Evolutionary conservation across 2,888 invertebrate species (phyloP).

Genomic region (Steromphala cineraria): DNA sequence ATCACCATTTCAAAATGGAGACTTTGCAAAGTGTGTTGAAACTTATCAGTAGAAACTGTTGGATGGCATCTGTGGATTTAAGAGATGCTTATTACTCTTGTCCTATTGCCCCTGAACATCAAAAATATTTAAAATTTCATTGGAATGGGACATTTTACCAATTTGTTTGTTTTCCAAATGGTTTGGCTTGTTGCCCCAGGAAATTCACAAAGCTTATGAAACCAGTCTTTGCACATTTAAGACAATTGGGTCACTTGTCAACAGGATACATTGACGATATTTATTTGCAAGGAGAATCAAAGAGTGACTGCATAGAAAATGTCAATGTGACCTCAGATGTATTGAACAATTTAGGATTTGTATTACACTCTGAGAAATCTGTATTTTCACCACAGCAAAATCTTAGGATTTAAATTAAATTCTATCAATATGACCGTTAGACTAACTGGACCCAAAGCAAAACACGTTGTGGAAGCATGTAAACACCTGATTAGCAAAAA

Average conservation of each 20-base stretch:
- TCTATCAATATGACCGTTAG: neutral
- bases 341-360: neutral
- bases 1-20: slow-evolving; percentile 33
- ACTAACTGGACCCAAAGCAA: neutral
- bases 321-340: neutral
- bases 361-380: neutral
- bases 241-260: neutral
- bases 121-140: slow-evolving; percentile 19
- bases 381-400: slow-evolving; percentile 3
- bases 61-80: slow-evolving; percentile 27
- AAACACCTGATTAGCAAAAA: neutral
- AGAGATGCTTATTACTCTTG: slow-evolving; percentile 25
- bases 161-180: slow-evolving; percentile 15
- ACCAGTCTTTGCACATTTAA: neutral
- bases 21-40: slow-evolving; percentile 14
- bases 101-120: neutral
- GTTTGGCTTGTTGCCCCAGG: neutral
- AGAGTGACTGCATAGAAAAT: slow-evolving; percentile 15
- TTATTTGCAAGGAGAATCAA: neutral
- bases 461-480: neutral
- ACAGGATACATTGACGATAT: slow-evolving; percentile 16
- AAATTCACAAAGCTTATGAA: neutral
- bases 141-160: slow-evolving; percentile 24
- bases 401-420: neutral
- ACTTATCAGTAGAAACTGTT: slow-evolving; percentile 12